phyloP scores from a whole-genome alignment of 2,113 vertebrate species.

The western clawed frog (Xenopus tropicalis) region DNA sequence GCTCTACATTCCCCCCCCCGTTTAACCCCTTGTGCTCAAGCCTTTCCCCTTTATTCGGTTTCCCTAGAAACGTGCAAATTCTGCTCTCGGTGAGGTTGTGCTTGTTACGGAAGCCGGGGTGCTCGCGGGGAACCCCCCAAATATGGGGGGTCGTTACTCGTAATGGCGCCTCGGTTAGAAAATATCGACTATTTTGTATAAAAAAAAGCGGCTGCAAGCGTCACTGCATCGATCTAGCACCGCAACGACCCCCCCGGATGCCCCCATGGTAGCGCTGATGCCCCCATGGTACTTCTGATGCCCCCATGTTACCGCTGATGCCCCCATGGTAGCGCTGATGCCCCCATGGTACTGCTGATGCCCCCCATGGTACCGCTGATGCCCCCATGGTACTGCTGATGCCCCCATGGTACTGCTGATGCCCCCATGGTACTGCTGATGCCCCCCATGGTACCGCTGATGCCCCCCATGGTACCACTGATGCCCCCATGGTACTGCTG shows the following conservation, averaged over 20 bases:
- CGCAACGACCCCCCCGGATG: background rate
- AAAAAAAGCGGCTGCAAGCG: background rate
- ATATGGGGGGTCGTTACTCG: no score
- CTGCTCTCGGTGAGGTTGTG: slow-evolving; percentile 6
- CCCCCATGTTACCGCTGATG: background rate
- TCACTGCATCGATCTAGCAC: background rate
- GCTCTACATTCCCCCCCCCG: background rate
- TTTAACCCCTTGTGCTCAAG: slow-evolving; percentile 28
- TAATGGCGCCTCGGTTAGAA: no score
- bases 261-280: background rate
- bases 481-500: background rate
- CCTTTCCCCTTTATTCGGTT: background rate
- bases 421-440: no score
- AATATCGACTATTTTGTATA: background rate
- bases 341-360: background rate
- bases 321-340: background rate
- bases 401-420: background rate
- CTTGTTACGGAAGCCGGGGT: background rate
- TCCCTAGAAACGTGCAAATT: slow-evolving; percentile 11
- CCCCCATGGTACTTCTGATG: no score
- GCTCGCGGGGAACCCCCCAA: no score
- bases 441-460: no score
- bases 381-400: no score
- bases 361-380: no score
- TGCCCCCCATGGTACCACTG: no score